phyloP scores from a whole-genome alignment of 2,888 invertebrate genomes.

The Orchestes rusci region DNA sequence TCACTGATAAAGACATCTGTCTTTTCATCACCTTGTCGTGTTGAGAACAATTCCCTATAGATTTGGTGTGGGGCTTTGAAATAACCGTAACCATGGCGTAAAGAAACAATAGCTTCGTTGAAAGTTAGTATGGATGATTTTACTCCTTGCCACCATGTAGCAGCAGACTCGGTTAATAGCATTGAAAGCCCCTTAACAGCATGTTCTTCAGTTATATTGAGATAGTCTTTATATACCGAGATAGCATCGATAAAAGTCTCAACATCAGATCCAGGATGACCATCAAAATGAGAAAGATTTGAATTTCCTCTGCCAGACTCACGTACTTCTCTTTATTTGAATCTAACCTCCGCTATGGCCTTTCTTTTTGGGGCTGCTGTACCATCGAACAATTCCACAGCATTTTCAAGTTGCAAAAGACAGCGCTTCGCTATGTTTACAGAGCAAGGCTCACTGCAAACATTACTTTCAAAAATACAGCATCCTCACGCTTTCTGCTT shows the following conservation, averaged over 20 bases:
- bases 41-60: not conserved
- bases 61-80: not conserved
- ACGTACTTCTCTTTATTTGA: not conserved
- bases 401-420: not conserved
- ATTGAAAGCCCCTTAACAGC: not conserved
- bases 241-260: conserved; percentile 1
- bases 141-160: conserved; percentile 3
- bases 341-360: not conserved
- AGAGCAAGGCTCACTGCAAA: not conserved
- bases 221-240: too few species aligned
- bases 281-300: conserved; percentile 7
- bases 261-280: conserved; percentile 2
- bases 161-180: not conserved
- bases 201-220: conserved; percentile 1
- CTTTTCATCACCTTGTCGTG: not conserved
- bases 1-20: not conserved
- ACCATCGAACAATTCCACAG: not conserved
- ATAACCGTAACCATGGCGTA: not conserved
- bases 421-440: not conserved
- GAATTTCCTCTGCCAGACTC: not conserved
- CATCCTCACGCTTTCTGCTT: not conserved
- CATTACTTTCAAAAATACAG: not conserved
- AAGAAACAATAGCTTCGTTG: not conserved
- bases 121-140: conserved; percentile 1
- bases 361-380: not conserved